Evolutionary conservation across 2,797 vertebrate species (phyloP).

Genomic region (Rhinophrynus dorsalis): DNA sequence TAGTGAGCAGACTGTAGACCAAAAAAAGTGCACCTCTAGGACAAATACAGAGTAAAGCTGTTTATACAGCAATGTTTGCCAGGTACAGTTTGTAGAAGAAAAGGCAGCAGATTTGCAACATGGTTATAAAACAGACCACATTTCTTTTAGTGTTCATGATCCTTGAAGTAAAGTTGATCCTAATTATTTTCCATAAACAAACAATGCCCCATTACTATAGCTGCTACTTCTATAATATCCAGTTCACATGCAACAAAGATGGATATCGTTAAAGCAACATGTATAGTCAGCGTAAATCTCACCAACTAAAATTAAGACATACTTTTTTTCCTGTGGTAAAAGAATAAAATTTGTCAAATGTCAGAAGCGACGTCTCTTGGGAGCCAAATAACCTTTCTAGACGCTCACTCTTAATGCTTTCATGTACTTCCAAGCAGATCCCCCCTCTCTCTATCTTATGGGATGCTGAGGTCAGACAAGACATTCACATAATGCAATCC

Average conservation of each 20-base stretch:
- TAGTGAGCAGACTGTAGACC: too few species aligned
- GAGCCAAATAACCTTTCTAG: slow-evolving; percentile 53
- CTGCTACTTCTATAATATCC: slow-evolving; percentile 6
- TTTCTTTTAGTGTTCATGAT: slow-evolving; percentile 13
- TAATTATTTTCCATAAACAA: slow-evolving; percentile 20
- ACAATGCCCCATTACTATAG: slow-evolving; percentile 5
- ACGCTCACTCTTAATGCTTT: slow-evolving; percentile 37
- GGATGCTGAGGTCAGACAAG: slow-evolving; percentile 36
- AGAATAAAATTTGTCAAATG: slow-evolving; percentile 55
- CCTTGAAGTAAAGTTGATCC: neutral
- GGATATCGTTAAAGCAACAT: slow-evolving; percentile 61
- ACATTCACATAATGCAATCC: slow-evolving; percentile 39
- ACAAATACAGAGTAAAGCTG: neutral
- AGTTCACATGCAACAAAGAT: slow-evolving; percentile 68
- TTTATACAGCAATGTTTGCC: neutral
- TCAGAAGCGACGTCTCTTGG: slow-evolving; percentile 44
- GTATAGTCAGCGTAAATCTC: slow-evolving; percentile 65
- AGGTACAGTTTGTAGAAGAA: neutral
- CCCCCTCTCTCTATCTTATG: slow-evolving; percentile 33
- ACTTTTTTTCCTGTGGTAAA: slow-evolving; percentile 38
- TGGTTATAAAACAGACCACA: neutral
- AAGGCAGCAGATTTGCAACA: neutral
- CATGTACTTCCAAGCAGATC: slow-evolving; percentile 55
- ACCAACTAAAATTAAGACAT: slow-evolving; percentile 59
- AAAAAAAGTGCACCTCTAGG: neutral